Conservation (phyloP, 2,113 vertebrate genomes). For the Leuciscus idus region DNA sequence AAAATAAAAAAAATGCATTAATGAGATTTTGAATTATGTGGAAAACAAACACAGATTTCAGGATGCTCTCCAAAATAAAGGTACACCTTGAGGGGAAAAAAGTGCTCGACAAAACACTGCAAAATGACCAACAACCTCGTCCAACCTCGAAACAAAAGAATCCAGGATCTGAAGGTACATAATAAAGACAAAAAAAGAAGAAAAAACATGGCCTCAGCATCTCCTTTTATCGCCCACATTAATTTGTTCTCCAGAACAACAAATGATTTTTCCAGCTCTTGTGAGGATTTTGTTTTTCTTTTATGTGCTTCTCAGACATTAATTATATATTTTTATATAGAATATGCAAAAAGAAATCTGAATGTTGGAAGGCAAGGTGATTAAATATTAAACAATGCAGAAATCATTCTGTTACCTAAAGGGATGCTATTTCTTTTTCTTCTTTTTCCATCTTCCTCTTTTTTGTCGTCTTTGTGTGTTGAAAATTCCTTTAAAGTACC, state of each 20-base stretch:
- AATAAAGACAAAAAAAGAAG: constrained; percentile 44
- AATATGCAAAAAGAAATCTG: constrained; percentile 78
- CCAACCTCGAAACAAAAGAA: constrained; percentile 66
- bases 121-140: constrained; percentile 69
- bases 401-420: constrained; percentile 82
- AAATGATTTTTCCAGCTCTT: constrained; percentile 73
- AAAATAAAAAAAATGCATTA: background rate
- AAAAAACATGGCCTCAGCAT: constrained; percentile 71
- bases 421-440: constrained; percentile 75
- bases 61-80: constrained; percentile 26
- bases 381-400: constrained; percentile 86
- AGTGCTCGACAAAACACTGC: constrained; percentile 57
- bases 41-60: constrained; percentile 40
- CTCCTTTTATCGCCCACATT: constrained; percentile 71
- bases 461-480: constrained; percentile 60
- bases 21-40: constrained; percentile 25
- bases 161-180: constrained; percentile 64
- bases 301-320: constrained; percentile 79
- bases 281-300: constrained; percentile 72
- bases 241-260: constrained; percentile 78
- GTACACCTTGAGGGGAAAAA: constrained; percentile 62
- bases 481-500: constrained; percentile 75
- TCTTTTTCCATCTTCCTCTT: constrained; percentile 61
- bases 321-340: constrained; percentile 82
- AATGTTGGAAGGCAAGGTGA: constrained; percentile 78